Evolutionary conservation across 2,888 invertebrate genomes (phyloP).

Genomic region (Athalia circularis): DNA sequence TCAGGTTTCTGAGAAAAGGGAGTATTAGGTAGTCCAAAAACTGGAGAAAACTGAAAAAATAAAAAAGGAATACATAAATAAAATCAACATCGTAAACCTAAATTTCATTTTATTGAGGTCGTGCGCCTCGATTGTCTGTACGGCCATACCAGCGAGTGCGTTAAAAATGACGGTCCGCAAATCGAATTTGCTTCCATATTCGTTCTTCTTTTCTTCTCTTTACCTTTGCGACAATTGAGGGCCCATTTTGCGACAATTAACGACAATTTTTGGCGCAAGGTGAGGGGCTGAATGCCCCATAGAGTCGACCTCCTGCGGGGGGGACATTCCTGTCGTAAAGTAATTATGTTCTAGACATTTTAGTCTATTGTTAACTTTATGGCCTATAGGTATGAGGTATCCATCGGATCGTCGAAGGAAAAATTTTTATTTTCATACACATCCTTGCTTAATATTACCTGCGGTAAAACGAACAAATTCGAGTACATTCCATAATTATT

Average conservation of each 20-base stretch:
- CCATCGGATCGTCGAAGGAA: background rate
- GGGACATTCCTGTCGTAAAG: constrained; percentile 55
- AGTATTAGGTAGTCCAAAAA: background rate
- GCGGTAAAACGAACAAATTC: too few species aligned
- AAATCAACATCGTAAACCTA: constrained; percentile 35
- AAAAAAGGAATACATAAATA: background rate
- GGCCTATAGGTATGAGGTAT: constrained; percentile 11
- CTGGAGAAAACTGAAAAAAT: constrained; percentile 13
- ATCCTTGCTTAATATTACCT: constrained; percentile 2
- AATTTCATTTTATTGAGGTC: constrained; percentile 43
- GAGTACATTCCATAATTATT: too few species aligned
- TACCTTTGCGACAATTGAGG: constrained; percentile 11
- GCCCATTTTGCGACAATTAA: constrained; percentile 31
- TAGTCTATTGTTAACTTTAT: constrained; percentile 42
- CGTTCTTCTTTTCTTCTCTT: background rate
- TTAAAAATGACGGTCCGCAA: background rate
- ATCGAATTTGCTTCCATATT: constrained; percentile 30
- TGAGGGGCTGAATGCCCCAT: background rate
- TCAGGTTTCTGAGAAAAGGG: background rate
- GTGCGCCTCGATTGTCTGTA: constrained; percentile 3
- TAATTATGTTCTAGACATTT: constrained; percentile 62
- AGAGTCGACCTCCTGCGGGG: constrained; percentile 23
- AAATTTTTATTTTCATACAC: background rate
- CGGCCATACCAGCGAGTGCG: background rate
- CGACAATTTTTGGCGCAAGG: background rate